Conservation (phyloP, 2,888 invertebrate genomes). For the Chloromyia formosa region DNA sequence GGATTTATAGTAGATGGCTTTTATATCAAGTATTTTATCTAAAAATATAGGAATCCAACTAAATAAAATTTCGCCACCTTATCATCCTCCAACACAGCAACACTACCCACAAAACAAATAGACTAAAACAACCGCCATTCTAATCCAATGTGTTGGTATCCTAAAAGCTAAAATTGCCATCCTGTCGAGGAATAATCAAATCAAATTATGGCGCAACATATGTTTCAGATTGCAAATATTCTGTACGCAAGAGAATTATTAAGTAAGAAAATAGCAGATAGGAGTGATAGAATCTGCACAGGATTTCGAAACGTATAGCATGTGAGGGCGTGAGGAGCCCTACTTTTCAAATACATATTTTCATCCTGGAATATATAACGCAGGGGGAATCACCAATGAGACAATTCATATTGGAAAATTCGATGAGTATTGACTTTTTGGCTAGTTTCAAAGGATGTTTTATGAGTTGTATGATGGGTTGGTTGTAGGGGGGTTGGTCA, state of each 20-base stretch:
- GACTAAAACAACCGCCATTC: conserved; percentile 13
- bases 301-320: neutral
- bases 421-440: conserved; percentile 34
- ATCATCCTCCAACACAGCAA: neutral
- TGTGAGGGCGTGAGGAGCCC: no score
- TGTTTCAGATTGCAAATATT: conserved; percentile 45
- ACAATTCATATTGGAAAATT: conserved; percentile 25
- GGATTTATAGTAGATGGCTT: no score
- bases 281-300: conserved; percentile 25
- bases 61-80: no score
- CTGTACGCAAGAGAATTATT: conserved; percentile 46
- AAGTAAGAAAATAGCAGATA: conserved; percentile 42
- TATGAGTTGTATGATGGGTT: conserved; percentile 15
- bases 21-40: no score
- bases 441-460: conserved; percentile 25
- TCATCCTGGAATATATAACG: neutral
- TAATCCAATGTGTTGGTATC: conserved; percentile 34
- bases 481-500: neutral
- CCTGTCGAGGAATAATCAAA: conserved; percentile 44
- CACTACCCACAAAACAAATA: neutral
- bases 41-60: no score
- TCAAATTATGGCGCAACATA: conserved; percentile 45
- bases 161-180: conserved; percentile 27
- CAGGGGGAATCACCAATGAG: conserved; percentile 14
- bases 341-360: no score